Conservation (phyloP, 2,113 vertebrate species). For the Grus americana region DNA sequence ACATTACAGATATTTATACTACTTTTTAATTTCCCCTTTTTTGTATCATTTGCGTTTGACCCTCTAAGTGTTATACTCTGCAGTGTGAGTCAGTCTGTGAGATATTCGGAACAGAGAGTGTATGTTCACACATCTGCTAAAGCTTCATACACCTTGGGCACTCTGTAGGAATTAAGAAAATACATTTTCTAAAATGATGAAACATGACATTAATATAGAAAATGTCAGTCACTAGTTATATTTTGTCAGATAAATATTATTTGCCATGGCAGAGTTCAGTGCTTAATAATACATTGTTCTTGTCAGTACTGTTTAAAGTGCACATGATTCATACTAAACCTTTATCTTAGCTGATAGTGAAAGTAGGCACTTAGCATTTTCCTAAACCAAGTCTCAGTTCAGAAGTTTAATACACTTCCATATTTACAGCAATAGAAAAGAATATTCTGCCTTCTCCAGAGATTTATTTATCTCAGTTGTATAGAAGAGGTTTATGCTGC, state of each 20-base stretch:
- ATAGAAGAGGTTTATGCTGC: neutral
- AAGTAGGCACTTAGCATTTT: slow-evolving; percentile 30
- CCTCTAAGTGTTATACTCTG: neutral
- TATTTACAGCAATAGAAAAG: slow-evolving; percentile 46
- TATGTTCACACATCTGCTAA: neutral
- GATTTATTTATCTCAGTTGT: slow-evolving; percentile 43
- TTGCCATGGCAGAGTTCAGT: slow-evolving; percentile 21
- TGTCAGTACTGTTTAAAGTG: slow-evolving; percentile 49
- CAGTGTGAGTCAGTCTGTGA: neutral
- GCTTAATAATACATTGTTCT: slow-evolving; percentile 34
- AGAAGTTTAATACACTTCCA: slow-evolving; percentile 23
- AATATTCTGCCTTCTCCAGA: neutral
- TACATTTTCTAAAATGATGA: slow-evolving; percentile 38
- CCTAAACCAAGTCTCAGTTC: neutral
- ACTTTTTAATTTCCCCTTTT: neutral
- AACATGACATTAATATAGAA: slow-evolving; percentile 20
- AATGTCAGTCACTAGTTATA: slow-evolving; percentile 50
- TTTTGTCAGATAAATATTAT: slow-evolving; percentile 55
- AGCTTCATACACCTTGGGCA: neutral
- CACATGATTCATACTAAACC: slow-evolving; percentile 49
- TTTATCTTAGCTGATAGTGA: slow-evolving; percentile 35
- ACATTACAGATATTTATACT: neutral
- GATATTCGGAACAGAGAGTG: neutral
- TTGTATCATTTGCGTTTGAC: neutral
- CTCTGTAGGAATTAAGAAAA: slow-evolving; percentile 40